These are phyloP conservation scores for Sebastes goodei DNA, from an alignment of 2,797 vertebrate genomes.

Conservation along the genomic window DNA sequence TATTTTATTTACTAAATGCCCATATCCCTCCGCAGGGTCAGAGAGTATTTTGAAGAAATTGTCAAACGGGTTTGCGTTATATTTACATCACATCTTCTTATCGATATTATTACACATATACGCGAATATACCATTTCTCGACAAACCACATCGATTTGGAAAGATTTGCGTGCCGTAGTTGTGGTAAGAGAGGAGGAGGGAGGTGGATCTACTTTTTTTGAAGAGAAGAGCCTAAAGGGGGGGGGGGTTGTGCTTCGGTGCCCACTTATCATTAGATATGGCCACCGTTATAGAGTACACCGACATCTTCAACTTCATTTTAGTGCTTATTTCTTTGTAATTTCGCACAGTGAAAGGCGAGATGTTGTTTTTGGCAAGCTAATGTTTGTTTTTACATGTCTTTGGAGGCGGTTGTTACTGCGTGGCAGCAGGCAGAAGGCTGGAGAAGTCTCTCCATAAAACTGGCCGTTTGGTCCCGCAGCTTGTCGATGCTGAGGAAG, in stretches of 20 bases:
- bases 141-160: neutral
- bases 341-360: constrained; percentile 24
- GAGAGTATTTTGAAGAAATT: constrained; percentile 83
- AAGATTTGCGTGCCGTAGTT: constrained; percentile 32
- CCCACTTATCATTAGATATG: constrained; percentile 87
- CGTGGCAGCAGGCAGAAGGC: constrained; percentile 59
- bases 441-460: too few relatives aligned
- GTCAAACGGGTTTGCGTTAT: constrained; percentile 39
- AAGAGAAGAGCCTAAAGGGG: constrained; percentile 65
- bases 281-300: constrained; percentile 82
- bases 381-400: constrained; percentile 48
- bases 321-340: constrained; percentile 56
- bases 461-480: constrained; percentile 78
- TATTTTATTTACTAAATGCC: constrained; percentile 88
- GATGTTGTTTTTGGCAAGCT: constrained; percentile 42
- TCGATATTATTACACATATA: neutral
- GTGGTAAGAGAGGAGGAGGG: constrained; percentile 20
- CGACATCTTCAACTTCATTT: constrained; percentile 85
- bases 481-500: constrained; percentile 79
- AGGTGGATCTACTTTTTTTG: constrained; percentile 77
- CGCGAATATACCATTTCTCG: neutral
- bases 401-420: constrained; percentile 65
- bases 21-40: constrained; percentile 87
- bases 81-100: neutral
- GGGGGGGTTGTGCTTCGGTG: constrained; percentile 74